Evolutionary conservation across 2,888 invertebrate genomes (phyloP), one percentile per base, ranked within the genome.

Genomic region (Drosophila monieri): DNA sequence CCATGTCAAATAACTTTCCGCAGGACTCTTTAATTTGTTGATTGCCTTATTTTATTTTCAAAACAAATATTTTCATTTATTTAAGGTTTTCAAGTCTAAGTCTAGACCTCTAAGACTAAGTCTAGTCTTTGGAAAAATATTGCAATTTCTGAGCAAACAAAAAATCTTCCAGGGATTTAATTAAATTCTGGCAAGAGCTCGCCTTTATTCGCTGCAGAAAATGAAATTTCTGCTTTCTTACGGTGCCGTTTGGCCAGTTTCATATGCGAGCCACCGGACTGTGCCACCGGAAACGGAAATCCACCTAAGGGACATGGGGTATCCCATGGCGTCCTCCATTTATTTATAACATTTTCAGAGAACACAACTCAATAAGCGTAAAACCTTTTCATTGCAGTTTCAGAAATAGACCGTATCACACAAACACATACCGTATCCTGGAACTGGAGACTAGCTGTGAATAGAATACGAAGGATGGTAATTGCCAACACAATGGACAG

Each of bases 401-500:
- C 48, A 56, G 27, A 67, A 64, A 65, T 44, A 49, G 49, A 62
- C 27, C 15, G 18, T 8, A 12, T 25, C 21, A 10, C 3, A 9
- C 43, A 6, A 2, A 8, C 5, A 10, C 10, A 57, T 47, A 41
- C 9, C 12, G 6, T 14, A 10, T 6, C n/a, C n/a, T 48, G 23
- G 23, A 15, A 21, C 25, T 14, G 12, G 23, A 43, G 12, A 6
- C 8, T 6, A 39, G 4, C 53, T 23, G 30, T 65, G 64, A 65
- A 65, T 66, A 35, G 47, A 54, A 18, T 46, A 30, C 30, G n/a
- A 30, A 21, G n/a, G 66, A 47, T 32, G 30, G 54, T 66, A 65
- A 65, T 65, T 66, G 66, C 21, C 27, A 44, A 39, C 66, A 66
- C 66, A 66, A 66, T 66, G 44, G 49, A 51, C 35, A 67, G 56